Percentiles rank a stretch among this genome's conserved stretches.
These are phyloP conservation scores for Thelaira solivaga DNA, from an alignment of 2,888 invertebrate genomes.

Conservation along the genomic window DNA sequence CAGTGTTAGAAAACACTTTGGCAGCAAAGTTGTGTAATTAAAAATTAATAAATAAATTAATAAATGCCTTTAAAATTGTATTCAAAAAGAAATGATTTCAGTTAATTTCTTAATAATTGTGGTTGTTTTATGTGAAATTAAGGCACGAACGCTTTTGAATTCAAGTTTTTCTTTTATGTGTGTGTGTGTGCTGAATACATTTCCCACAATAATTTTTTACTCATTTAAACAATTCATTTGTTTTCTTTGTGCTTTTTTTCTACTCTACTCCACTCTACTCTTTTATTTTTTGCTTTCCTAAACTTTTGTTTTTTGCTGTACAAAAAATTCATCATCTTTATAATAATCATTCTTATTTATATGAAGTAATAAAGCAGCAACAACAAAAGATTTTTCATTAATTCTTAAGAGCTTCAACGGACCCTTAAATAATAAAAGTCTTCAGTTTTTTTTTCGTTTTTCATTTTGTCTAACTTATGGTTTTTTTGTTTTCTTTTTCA, in stretches of 20 bases:
- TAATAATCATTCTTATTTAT: conserved; percentile 42
- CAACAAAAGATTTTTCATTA: conserved; percentile 55
- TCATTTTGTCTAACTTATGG: neutral
- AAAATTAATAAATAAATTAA: too few relatives aligned
- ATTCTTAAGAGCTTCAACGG: conserved; percentile 48
- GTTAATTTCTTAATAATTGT: too few relatives aligned
- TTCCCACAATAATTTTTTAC: neutral
- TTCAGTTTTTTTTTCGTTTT: conserved; percentile 1
- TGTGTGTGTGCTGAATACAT: too few relatives aligned
- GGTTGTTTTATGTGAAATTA: too few relatives aligned
- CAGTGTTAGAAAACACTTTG: too few relatives aligned
- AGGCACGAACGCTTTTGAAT: too few relatives aligned
- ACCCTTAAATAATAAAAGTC: conserved; percentile 49
- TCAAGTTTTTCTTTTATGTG: too few relatives aligned
- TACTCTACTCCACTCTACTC: too few relatives aligned
- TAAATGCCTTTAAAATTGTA: too few relatives aligned
- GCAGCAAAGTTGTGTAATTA: too few relatives aligned
- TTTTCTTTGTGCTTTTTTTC: too few relatives aligned
- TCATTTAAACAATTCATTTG: neutral
- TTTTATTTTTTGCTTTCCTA: neutral
- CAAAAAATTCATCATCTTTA: conserved; percentile 41
- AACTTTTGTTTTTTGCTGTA: conserved; percentile 8
- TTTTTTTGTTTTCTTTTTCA: conserved; percentile 15
- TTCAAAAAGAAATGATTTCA: too few relatives aligned
- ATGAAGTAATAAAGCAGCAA: conserved; percentile 54